Conservation (phyloP, 2,797 vertebrate genomes). For the Tauraco hartlaubi region DNA sequence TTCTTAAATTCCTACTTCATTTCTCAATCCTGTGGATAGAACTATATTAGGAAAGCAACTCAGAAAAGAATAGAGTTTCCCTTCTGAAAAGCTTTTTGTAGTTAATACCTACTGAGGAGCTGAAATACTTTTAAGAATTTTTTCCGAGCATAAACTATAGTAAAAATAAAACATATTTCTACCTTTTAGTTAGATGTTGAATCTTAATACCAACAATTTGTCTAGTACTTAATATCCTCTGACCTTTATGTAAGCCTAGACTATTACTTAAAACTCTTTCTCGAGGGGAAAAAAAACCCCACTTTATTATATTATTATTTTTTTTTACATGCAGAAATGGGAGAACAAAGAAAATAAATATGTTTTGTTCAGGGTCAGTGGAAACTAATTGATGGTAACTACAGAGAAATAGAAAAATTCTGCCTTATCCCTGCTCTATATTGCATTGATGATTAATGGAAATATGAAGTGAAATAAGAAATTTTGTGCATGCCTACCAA, state of each 20-base stretch:
- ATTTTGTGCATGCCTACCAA: background rate
- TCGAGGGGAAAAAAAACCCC: background rate
- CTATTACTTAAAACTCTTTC: background rate
- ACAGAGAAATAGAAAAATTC: accelerated
- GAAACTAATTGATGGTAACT: background rate
- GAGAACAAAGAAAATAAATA: background rate
- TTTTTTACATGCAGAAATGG: background rate
- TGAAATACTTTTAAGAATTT: background rate
- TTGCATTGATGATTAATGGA: background rate
- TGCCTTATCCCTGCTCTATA: background rate
- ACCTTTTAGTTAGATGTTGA: background rate
- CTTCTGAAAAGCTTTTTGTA: background rate
- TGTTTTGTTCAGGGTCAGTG: background rate
- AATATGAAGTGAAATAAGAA: background rate
- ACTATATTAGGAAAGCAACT: constrained; percentile 28
- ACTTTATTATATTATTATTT: background rate
- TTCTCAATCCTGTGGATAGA: constrained; percentile 8
- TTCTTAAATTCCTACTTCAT: background rate
- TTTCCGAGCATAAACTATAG: background rate
- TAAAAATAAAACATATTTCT: background rate
- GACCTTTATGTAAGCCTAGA: background rate
- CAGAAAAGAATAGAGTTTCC: background rate
- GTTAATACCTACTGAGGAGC: constrained; percentile 5
- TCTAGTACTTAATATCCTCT: background rate
- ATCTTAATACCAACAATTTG: background rate